Evolutionary conservation across 2,113 vertebrate genomes (phyloP).

Genomic region (Noturus placidus): DNA sequence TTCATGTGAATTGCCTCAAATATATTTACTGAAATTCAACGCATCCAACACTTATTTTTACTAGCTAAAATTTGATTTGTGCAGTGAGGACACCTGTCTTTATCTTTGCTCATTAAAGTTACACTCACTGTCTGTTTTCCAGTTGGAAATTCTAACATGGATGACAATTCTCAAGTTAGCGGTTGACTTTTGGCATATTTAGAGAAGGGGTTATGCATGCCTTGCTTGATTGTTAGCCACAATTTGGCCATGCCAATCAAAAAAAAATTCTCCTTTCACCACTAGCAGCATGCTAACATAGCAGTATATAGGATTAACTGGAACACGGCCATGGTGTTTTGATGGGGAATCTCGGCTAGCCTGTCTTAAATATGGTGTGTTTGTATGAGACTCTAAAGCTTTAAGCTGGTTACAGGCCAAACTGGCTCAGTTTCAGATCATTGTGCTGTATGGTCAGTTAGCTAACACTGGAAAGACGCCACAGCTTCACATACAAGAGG

Average conservation of each 20-base stretch:
- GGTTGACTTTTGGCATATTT: neutral
- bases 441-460: constrained; percentile 21
- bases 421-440: constrained; percentile 46
- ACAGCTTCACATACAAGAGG: constrained; percentile 33
- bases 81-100: neutral
- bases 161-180: neutral
- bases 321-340: neutral
- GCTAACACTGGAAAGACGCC: constrained; percentile 36
- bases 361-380: constrained; percentile 13
- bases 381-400: neutral
- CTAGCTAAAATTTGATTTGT: neutral
- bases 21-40: too few species aligned
- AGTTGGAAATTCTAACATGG: neutral
- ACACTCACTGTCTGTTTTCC: neutral
- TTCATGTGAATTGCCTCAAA: too few species aligned
- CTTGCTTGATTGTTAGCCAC: neutral
- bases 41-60: too few species aligned
- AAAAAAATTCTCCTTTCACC: neutral
- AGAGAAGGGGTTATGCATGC: neutral
- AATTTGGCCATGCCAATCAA: neutral
- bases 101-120: neutral
- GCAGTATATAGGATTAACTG: neutral
- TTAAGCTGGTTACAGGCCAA: constrained; percentile 49
- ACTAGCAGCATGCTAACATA: neutral
- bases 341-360: neutral